Evolutionary conservation across 2,888 invertebrate species (phyloP).

Genomic region (Acanthosoma haemorrhoidale): DNA sequence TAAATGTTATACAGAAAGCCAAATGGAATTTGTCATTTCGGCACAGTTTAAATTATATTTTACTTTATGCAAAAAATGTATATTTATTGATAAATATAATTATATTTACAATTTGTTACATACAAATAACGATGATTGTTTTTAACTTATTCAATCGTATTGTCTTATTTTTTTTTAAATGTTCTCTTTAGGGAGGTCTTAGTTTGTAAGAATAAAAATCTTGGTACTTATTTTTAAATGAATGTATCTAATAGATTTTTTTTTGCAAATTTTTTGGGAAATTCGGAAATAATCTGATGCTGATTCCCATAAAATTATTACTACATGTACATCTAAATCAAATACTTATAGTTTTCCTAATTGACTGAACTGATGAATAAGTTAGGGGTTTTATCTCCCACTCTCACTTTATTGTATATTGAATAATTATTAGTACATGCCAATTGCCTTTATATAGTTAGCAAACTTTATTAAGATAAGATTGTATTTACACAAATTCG

Average conservation of each 20-base stretch:
- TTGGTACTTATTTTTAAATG: constrained; percentile 37
- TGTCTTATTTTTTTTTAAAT: constrained; percentile 21
- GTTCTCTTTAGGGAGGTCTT: constrained; percentile 18
- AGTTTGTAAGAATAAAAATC: constrained; percentile 34
- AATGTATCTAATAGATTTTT: background rate
- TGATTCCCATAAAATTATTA: background rate
- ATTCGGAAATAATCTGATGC: background rate
- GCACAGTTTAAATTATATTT: constrained; percentile 25
- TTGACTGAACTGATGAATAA: constrained; percentile 20
- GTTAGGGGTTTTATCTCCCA: constrained; percentile 1
- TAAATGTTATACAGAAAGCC: constrained; percentile 17
- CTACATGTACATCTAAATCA: constrained; percentile 16
- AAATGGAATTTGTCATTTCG: background rate
- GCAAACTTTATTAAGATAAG: constrained; percentile 37
- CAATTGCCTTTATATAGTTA: constrained; percentile 41
- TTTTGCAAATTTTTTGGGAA: constrained; percentile 20
- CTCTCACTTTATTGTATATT: constrained; percentile 28
- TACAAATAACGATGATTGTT: constrained; percentile 19
- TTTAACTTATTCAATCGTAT: constrained; percentile 34
- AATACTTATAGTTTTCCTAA: constrained; percentile 23
- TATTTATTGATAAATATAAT: constrained; percentile 21
- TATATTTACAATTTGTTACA: constrained; percentile 24
- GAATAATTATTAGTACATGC: constrained; percentile 38
- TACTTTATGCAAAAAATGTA: constrained; percentile 20
- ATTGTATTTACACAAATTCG: constrained; percentile 40